Base-by-base conservation (phyloP, 2,888 invertebrate genomes). In the Oeneis ivallda region DNA sequence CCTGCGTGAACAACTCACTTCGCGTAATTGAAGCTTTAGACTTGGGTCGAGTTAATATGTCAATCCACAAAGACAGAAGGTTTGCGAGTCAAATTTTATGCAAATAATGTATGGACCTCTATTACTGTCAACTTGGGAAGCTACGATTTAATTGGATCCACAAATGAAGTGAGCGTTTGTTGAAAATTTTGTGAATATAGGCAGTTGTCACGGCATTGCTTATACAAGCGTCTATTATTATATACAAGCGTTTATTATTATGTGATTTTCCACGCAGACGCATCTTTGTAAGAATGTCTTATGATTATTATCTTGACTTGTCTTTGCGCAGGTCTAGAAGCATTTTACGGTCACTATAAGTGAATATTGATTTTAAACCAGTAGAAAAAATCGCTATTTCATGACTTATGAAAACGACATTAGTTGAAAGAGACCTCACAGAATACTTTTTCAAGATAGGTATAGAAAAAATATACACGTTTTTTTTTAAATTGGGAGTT, bases 11-110 rank as follows among this genome's bases (percentile, higher is more conserved):
- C 89, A 87, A 85, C 86, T 88, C 61, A 61, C 88, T 88, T 80
- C 77, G 79, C 83, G 84, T 89, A 91, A 91, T 91, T 89, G 87
- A 87, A 87, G 88, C 88, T 86, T 87, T 87, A 88, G 86, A 85
- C 84, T 85, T 80, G 83, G 86, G 84, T 82, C 87, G 86, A 87
- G 86, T 86, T 88, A n/a, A n/a, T n/a, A 86, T 89, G 84, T 84
- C 84, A 81, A 82, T 84, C 86, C 83, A 80, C 82, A 61, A 61
- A 52, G 61, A 61, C 52, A 61, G 61, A 19, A 17, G 58, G 61
- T 61, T 61, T 52, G 61, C 72, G 85, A 89, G 85, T 85, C 86
- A 86, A 90, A 90, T 89, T 89, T 89, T 85, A 88, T 85, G 84
- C 83, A 86, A 84, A 88, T 87, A 87, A 87, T 86, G 83, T 85